A percentile compares a stretch with the other conserved stretches of the same genome.
phyloP scores from a whole-genome alignment of 2,888 invertebrate genomes.

The Parochlus steinenii region DNA sequence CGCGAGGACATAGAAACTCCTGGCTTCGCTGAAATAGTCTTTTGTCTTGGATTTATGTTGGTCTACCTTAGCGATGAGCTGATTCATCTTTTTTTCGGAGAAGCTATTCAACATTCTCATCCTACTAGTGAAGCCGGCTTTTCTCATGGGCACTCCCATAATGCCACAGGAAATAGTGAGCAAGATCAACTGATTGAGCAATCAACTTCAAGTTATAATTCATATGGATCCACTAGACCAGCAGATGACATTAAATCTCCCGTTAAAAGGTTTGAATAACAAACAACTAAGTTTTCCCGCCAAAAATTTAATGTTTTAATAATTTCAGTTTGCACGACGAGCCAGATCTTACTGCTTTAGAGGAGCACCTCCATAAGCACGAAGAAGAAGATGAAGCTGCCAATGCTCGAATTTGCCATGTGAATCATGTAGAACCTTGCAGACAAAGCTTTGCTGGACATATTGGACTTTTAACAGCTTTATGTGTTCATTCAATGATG shows the following conservation, averaged over 20 bases:
- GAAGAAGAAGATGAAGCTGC: constrained; percentile 11
- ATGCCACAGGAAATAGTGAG: neutral
- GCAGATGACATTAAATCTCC: too few species aligned
- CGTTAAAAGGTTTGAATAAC: too few species aligned
- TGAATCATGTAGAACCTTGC: constrained; percentile 48
- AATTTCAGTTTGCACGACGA: too few species aligned
- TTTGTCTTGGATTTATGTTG: constrained; percentile 52
- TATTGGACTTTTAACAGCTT: constrained; percentile 49
- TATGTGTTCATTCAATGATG: constrained; percentile 60
- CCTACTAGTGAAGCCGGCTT: neutral
- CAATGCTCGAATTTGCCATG: constrained; percentile 35
- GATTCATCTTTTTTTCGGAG: constrained; percentile 47
- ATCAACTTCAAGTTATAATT: neutral
- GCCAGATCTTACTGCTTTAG: too few species aligned
- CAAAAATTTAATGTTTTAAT: too few species aligned
- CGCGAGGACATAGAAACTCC: constrained; percentile 34
- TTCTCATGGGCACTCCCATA: neutral
- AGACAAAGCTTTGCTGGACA: constrained; percentile 42
- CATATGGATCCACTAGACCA: constrained; percentile 11
- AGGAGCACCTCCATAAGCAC: constrained; percentile 7
- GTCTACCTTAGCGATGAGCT: constrained; percentile 58
- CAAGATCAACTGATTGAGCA: neutral
- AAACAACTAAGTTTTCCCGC: too few species aligned
- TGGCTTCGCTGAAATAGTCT: constrained; percentile 42
- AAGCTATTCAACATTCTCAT: constrained; percentile 21